Evolutionary conservation across 1,140 invertebrate genomes (phyloP).

Genomic region (Brachionus paranguensis): DNA sequence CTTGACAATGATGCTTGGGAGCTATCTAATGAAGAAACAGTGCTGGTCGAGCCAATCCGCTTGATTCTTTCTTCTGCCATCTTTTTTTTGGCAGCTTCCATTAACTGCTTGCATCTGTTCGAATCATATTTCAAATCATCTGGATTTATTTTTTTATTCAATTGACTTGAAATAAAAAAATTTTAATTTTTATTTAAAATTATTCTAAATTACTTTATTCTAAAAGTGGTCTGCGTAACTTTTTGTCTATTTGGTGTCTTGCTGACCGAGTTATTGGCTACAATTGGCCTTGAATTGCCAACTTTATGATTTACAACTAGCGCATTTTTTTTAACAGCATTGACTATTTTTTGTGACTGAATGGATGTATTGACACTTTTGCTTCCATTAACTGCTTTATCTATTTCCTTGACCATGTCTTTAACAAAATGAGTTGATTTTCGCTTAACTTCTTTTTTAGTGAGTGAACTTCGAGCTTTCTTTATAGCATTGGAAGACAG

Average conservation of each 20-base stretch:
- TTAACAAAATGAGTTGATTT: neutral
- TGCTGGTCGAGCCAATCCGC: neutral
- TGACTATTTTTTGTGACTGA: neutral
- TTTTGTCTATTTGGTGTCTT: neutral
- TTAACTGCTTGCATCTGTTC: neutral
- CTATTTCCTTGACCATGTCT: neutral
- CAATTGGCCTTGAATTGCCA: neutral
- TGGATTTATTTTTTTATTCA: neutral
- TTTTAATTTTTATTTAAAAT: neutral
- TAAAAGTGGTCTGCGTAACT: neutral
- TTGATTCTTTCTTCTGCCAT: neutral
- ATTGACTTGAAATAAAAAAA: neutral
- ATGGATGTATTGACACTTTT: neutral
- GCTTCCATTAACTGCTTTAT: neutral
- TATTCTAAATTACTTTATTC: neutral
- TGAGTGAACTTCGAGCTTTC: neutral
- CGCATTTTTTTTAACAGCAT: neutral
- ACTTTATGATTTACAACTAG: slow-evolving; percentile 6
- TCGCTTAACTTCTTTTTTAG: neutral
- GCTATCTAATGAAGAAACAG: neutral
- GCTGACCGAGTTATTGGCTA: neutral
- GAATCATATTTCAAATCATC: neutral
- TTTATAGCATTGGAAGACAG: neutral
- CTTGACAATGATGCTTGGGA: neutral
- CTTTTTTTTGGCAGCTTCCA: neutral